Base-by-base conservation (phyloP, 2,888 invertebrate species). In the Trisateles emortualis region DNA sequence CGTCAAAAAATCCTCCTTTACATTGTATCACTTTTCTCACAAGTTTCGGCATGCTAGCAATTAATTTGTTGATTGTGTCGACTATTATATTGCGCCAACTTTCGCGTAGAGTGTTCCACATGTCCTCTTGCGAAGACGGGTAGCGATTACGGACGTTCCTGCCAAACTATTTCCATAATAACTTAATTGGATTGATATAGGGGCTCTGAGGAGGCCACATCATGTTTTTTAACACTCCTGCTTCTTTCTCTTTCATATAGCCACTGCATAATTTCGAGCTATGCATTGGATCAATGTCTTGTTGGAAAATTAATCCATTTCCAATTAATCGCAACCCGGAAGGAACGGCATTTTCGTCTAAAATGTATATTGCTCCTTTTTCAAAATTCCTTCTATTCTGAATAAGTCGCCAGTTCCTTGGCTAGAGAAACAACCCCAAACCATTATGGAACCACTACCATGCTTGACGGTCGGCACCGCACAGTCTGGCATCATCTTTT, bases 281-380 rank as follows among this genome's bases (percentile, higher is more conserved):
- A 24, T 47, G 51, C 14, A 51, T 56, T 14, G 53, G 43, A 39
- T 53, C 38, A 43, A 36, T 44, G 26, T 55, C 36, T 22, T 50
- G 41, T 42, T 50, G 46, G 36, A 54, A 54, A 30, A 49, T 33
- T 13, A 55, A 46, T 32, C 32, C 39, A 32, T 19, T 19, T 19
- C 19, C 19, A 19, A 19, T 19, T 19, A 14, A 32, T 32, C 0
- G 33, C 14, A 33, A 14, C 14, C 33, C 33, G 13, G 33, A 33
- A 33, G 33, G 13, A 33, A 33, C 14, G 9, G 14, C 33, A 14
- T 33, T 33, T 33, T 14, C 5, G 1, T 33, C 14, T 8, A 33
- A 9, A 8, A 33, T 33, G 3, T 33, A 8, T 33, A 14, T 8
- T 33, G 33, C 33, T 33, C 14, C 14, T 33, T 33, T 8, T 33